Percentiles rank a stretch among this genome's conserved stretches.
Conservation (phyloP, 2,888 invertebrate genomes). For the Colostygia pectinataria region DNA sequence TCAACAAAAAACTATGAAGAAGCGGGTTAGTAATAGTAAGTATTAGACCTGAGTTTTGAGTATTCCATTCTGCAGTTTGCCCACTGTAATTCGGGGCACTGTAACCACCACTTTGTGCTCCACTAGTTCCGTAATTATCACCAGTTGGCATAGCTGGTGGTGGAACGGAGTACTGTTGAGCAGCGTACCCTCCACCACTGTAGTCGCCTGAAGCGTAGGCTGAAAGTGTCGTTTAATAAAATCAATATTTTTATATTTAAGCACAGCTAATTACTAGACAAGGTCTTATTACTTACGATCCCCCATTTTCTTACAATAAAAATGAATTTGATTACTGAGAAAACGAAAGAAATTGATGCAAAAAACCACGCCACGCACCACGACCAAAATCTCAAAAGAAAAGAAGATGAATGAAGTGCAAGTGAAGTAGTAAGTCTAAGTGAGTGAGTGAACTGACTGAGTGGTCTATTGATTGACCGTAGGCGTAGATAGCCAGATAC, state of each 20-base stretch:
- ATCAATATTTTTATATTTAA: neutral
- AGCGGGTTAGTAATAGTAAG: neutral
- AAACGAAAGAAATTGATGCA: conserved; percentile 6
- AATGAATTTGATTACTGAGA: neutral
- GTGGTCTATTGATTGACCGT: no score
- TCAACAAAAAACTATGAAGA: neutral
- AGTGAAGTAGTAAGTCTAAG: no score
- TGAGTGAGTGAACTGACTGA: conserved; percentile 16
- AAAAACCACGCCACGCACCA: conserved; percentile 38
- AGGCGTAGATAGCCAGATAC: no score
- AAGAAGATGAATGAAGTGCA: no score
- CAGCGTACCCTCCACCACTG: conserved; percentile 66
- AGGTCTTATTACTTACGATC: conserved; percentile 49
- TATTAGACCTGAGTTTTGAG: conserved; percentile 56
- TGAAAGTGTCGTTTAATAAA: conserved; percentile 30
- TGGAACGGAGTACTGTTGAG: conserved; percentile 76
- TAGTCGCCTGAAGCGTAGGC: conserved; percentile 70
- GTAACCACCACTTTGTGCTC: conserved; percentile 57
- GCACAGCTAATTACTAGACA: neutral
- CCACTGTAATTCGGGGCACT: conserved; percentile 54
- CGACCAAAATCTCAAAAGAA: conserved; percentile 1
- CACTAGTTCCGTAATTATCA: conserved; percentile 64
- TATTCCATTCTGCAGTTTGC: conserved; percentile 67
- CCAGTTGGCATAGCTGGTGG: conserved; percentile 68
- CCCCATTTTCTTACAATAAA: conserved; percentile 36